These are phyloP conservation scores for Chrysolina oricalcia DNA, from an alignment of 2,888 invertebrate genomes.

Conservation along the genomic window DNA sequence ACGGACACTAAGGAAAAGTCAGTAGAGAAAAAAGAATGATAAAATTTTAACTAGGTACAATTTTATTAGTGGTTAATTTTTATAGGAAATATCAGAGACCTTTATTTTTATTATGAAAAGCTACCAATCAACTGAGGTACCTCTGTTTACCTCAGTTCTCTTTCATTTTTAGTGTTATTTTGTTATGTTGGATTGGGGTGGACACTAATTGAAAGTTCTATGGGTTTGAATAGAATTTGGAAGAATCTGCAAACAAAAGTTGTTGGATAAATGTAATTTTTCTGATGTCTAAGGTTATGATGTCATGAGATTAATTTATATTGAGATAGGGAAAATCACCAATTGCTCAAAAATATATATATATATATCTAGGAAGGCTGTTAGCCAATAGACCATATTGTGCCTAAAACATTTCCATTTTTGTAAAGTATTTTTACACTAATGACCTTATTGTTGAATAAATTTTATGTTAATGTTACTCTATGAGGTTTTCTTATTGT, in stretches of 20 bases:
- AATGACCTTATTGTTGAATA: constrained; percentile 27
- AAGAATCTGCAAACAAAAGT: not conserved
- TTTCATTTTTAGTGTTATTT: not conserved
- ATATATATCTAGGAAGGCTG: not conserved
- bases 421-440: constrained; percentile 31
- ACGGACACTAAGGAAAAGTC: not conserved
- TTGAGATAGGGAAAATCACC: too few species aligned
- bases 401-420: constrained; percentile 22
- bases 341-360: not conserved
- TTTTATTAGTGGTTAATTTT: not conserved
- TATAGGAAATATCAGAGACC: not conserved
- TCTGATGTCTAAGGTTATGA: not conserved
- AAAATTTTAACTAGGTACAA: not conserved
- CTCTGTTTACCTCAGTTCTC: not conserved
- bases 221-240: too few species aligned
- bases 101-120: not conserved
- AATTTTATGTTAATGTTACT: constrained; percentile 27
- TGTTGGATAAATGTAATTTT: not conserved
- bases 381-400: not conserved
- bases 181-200: not conserved
- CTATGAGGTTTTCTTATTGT: not conserved
- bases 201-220: not conserved
- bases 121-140: not conserved
- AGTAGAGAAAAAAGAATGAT: not conserved
- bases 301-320: not conserved